phyloP scores from a whole-genome alignment of 1,140 invertebrate species.

The Cyrtorhinus lividipennis region DNA sequence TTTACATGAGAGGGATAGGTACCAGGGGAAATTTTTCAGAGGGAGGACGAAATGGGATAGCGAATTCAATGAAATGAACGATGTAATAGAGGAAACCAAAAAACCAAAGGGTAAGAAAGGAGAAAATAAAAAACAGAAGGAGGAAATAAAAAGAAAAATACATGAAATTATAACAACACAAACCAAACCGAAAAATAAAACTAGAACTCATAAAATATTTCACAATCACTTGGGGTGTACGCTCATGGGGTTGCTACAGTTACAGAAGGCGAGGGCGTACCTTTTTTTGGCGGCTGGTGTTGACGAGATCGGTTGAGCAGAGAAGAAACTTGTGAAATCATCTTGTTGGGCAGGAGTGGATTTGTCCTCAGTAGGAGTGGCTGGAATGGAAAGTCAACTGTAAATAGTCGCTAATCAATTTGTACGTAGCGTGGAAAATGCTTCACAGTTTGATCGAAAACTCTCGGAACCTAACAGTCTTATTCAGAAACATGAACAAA shows the following conservation, averaged over 20 bases:
- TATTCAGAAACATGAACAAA: too few relatives aligned
- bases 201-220: too few relatives aligned
- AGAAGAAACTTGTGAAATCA: constrained; percentile 47
- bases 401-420: too few relatives aligned
- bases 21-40: not conserved
- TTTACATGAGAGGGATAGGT: not conserved
- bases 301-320: constrained; percentile 39
- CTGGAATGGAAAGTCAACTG: not conserved
- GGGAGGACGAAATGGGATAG: too few relatives aligned
- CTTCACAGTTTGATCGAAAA: too few relatives aligned
- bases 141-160: not conserved
- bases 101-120: not conserved
- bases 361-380: not conserved
- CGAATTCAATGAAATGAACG: too few relatives aligned
- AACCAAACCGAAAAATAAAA: not conserved
- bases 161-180: too few relatives aligned
- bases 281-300: constrained; percentile 19
- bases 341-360: not conserved
- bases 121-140: not conserved
- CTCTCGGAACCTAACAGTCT: too few relatives aligned
- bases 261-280: too few relatives aligned
- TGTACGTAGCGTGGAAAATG: too few relatives aligned
- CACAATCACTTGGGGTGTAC: too few relatives aligned
- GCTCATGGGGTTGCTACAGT: too few relatives aligned
- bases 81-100: not conserved